Conservation (phyloP, 2,797 vertebrate genomes). For the Cossypha heuglini region DNA sequence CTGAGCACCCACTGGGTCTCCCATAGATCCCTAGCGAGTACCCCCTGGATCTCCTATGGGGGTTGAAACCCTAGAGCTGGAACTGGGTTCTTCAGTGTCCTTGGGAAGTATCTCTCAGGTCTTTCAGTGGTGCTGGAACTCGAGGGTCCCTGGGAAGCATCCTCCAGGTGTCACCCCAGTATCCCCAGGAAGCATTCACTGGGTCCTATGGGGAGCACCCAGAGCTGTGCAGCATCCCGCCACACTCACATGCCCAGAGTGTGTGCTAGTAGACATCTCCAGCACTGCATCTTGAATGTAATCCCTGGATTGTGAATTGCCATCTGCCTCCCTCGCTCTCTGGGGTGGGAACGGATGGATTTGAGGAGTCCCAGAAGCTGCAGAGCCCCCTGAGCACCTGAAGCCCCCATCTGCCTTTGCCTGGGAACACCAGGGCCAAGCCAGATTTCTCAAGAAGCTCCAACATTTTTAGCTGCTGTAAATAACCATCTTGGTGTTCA, state of each 20-base stretch:
- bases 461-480: not conserved
- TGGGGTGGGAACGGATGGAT: not conserved
- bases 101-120: not conserved
- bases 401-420: not conserved
- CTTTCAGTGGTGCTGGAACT: not conserved
- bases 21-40: not conserved
- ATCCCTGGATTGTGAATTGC: not conserved
- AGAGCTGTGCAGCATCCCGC: not conserved
- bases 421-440: not conserved
- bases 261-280: not conserved
- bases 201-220: not conserved
- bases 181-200: not conserved
- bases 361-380: not conserved
- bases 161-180: not conserved
- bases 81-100: not conserved
- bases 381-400: not conserved
- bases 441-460: not conserved
- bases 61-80: not conserved
- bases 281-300: not conserved
- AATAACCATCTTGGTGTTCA: not conserved
- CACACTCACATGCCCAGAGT: accelerated
- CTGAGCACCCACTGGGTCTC: not conserved
- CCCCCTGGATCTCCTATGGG: not conserved
- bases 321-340: accelerated
- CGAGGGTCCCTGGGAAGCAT: not conserved